A percentile compares a stretch with the other conserved stretches of the same genome.
Evolutionary conservation across 2,113 vertebrate species (phyloP).

Genomic region (Nothobranchius furzeri): DNA sequence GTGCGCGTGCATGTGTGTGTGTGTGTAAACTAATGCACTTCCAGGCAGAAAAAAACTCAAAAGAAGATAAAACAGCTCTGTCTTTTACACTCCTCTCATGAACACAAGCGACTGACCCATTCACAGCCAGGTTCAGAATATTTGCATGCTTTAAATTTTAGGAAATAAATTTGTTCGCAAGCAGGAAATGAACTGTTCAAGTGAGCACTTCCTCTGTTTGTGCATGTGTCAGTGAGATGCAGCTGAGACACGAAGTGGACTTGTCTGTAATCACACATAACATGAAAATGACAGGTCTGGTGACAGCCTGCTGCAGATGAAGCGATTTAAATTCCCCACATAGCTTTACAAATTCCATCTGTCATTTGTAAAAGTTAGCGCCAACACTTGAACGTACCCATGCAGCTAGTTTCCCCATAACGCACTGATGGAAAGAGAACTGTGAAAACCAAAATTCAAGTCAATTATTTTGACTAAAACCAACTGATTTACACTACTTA

Average conservation of each 20-base stretch:
- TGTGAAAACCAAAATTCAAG: no score
- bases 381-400: no score
- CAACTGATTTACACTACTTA: no score
- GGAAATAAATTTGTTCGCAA: constrained; percentile 23
- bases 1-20: not conserved
- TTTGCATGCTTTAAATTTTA: constrained; percentile 21
- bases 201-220: constrained; percentile 63
- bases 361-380: not conserved
- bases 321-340: not conserved
- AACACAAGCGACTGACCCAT: fast-evolving
- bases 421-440: no score
- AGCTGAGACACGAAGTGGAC: not conserved
- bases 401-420: no score
- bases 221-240: constrained; percentile 16
- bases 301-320: not conserved
- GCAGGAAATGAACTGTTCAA: constrained; percentile 48
- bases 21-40: constrained; percentile 45
- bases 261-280: not conserved
- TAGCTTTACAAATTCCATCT: not conserved
- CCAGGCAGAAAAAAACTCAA: constrained; percentile 15
- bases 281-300: not conserved
- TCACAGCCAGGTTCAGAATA: not conserved
- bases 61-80: constrained; percentile 8
- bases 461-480: no score
- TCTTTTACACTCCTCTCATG: constrained; percentile 2